These are phyloP conservation scores for Spodoptera frugiperda DNA, from an alignment of 1,140 invertebrate genomes.

Conservation along the genomic window DNA sequence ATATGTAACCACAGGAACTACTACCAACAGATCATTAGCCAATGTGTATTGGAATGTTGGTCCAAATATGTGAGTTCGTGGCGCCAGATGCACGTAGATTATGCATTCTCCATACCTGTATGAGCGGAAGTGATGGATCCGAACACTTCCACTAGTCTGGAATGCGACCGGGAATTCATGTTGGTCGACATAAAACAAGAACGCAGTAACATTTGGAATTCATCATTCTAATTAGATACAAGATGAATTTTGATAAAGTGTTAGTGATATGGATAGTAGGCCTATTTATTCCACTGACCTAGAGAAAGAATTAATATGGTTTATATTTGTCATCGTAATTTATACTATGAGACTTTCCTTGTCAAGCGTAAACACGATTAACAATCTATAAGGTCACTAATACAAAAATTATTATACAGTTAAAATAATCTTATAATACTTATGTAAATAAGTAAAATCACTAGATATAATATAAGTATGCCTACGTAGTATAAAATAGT, in stretches of 20 bases:
- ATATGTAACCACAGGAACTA: slow-evolving; percentile 12
- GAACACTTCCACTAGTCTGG: slow-evolving; percentile 31
- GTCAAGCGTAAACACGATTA: no score
- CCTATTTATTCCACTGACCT: not conserved
- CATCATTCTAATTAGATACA: not conserved
- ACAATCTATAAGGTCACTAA: no score
- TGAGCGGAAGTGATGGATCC: slow-evolving; percentile 32
- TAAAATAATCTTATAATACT: no score
- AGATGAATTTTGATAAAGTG: slow-evolving; percentile 22
- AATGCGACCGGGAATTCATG: slow-evolving; percentile 8
- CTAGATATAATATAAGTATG: no score
- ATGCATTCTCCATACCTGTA: slow-evolving; percentile 30
- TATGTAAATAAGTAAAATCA: no score
- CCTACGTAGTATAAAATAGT: no score
- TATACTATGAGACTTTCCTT: no score
- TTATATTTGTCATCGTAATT: no score
- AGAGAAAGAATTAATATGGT: not conserved
- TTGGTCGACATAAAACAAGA: slow-evolving; percentile 17
- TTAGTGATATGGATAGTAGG: not conserved
- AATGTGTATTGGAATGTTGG: slow-evolving; percentile 12
- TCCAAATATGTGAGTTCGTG: slow-evolving; percentile 20
- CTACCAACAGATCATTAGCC: not conserved
- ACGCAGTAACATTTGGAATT: slow-evolving; percentile 8
- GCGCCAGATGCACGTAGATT: slow-evolving; percentile 27
- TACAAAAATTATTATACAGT: no score